Evolutionary conservation across 2,888 invertebrate genomes (phyloP).

Genomic region (Tinea semifulvella): DNA sequence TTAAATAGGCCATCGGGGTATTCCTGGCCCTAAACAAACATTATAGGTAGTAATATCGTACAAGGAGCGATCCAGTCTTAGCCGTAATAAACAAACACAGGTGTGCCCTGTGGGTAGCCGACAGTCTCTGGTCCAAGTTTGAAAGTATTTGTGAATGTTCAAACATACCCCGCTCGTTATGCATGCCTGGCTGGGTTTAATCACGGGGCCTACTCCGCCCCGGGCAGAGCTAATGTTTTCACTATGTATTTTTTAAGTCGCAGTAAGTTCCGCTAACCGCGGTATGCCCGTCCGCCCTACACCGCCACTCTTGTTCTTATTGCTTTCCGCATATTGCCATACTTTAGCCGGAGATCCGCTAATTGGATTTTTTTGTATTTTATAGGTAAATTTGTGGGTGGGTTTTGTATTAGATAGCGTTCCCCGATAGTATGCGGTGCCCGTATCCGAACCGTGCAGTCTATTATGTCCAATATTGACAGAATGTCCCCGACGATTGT

Average conservation of each 20-base stretch:
- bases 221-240: slow-evolving; percentile 54
- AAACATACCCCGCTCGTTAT: slow-evolving; percentile 60
- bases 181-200: slow-evolving; percentile 62
- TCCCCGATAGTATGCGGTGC: slow-evolving; percentile 20
- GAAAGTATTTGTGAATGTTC: slow-evolving; percentile 59
- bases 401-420: slow-evolving; percentile 3
- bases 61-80: slow-evolving; percentile 32
- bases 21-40: slow-evolving; percentile 46
- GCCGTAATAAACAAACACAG: slow-evolving; percentile 48
- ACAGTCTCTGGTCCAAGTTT: slow-evolving; percentile 38
- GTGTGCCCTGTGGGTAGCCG: slow-evolving; percentile 36
- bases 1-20: slow-evolving; percentile 35
- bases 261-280: slow-evolving; percentile 26
- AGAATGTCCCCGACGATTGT: slow-evolving; percentile 44
- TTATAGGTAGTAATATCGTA: slow-evolving; percentile 20
- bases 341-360: slow-evolving; percentile 24
- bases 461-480: slow-evolving; percentile 60
- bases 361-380: slow-evolving; percentile 24
- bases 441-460: slow-evolving; percentile 41
- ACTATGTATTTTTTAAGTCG: slow-evolving; percentile 62
- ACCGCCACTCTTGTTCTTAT: slow-evolving; percentile 25
- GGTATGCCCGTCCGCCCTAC: slow-evolving; percentile 17
- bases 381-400: neutral
- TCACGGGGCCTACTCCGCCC: slow-evolving; percentile 49
- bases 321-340: slow-evolving; percentile 22